Conservation (phyloP, 2,888 invertebrate genomes). For the Nudaria mundana region DNA sequence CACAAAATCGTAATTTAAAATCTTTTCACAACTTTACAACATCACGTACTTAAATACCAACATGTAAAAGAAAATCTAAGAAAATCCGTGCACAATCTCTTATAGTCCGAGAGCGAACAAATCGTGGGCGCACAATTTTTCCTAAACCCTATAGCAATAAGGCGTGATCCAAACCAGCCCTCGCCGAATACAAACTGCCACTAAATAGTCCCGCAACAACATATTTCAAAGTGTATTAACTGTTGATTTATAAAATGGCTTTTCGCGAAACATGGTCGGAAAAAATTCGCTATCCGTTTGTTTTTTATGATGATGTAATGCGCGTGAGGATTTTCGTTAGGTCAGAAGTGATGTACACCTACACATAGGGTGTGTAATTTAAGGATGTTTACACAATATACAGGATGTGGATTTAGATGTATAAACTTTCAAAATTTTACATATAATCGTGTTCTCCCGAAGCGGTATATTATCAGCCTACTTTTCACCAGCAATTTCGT, state of each 20-base stretch:
- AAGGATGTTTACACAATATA: neutral
- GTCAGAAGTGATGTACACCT: constrained; percentile 6
- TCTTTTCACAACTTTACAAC: constrained; percentile 12
- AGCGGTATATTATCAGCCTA: too few species aligned
- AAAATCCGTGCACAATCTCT: constrained; percentile 9
- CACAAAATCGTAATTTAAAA: constrained; percentile 7
- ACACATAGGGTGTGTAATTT: neutral
- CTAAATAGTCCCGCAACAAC: constrained; percentile 51
- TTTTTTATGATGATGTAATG: constrained; percentile 43
- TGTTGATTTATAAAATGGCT: constrained; percentile 59
- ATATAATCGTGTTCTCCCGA: too few species aligned
- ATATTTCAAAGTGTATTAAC: constrained; percentile 65
- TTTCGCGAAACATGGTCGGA: constrained; percentile 38
- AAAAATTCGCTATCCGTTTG: constrained; percentile 39
- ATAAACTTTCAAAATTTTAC: too few species aligned
- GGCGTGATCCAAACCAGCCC: constrained; percentile 28
- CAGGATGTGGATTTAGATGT: too few species aligned
- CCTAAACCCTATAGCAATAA: constrained; percentile 39
- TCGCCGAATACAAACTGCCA: constrained; percentile 60
- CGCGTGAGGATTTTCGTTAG: constrained; percentile 36
- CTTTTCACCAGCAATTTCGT: too few species aligned
- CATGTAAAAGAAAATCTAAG: constrained; percentile 14
- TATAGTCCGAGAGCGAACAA: constrained; percentile 15
- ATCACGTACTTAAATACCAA: constrained; percentile 10
- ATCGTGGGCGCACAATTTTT: constrained; percentile 38